Percentiles rank a stretch among this genome's conserved stretches.
Evolutionary conservation across 2,113 vertebrate genomes (phyloP).

Genomic region (Clupea harengus): DNA sequence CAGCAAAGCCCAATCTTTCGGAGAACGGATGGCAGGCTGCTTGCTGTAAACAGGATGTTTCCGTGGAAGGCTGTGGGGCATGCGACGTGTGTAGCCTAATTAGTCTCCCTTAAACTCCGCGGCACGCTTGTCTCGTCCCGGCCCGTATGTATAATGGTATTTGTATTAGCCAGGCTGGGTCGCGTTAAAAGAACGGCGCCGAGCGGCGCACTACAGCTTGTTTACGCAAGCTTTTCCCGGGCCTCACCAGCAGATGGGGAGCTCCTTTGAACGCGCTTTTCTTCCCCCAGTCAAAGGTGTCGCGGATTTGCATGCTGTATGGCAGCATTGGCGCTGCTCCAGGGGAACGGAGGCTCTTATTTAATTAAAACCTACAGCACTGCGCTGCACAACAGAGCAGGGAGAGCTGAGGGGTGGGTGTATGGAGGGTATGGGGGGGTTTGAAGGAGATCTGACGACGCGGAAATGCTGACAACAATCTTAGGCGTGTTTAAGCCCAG

Average conservation of each 20-base stretch:
- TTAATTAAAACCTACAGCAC: slow-evolving; percentile 67
- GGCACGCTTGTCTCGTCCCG: too few relatives aligned
- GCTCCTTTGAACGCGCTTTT: slow-evolving; percentile 51
- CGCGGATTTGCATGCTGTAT: slow-evolving; percentile 62
- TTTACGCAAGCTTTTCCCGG: too few relatives aligned
- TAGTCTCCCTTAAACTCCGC: not conserved
- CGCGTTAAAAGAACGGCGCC: too few relatives aligned
- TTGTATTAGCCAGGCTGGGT: too few relatives aligned
- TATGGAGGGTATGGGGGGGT: slow-evolving; percentile 30
- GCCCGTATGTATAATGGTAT: too few relatives aligned
- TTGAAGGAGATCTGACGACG: slow-evolving; percentile 42
- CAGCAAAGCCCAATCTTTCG: not conserved
- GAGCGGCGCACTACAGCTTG: too few relatives aligned
- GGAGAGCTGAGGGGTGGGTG: too few relatives aligned
- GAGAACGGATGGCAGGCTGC: not conserved
- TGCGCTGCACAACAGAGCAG: slow-evolving; percentile 36
- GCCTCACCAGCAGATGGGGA: slow-evolving; percentile 56
- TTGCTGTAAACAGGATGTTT: not conserved
- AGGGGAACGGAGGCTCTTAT: slow-evolving; percentile 65
- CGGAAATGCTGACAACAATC: slow-evolving; percentile 45
- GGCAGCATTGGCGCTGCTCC: slow-evolving; percentile 58
- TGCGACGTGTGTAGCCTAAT: not conserved
- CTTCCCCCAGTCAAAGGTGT: slow-evolving; percentile 51
- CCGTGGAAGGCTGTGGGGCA: not conserved
- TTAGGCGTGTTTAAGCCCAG: too few relatives aligned